Base-by-base conservation (phyloP, 2,888 invertebrate genomes). In the Oasisia sp. region DNA sequence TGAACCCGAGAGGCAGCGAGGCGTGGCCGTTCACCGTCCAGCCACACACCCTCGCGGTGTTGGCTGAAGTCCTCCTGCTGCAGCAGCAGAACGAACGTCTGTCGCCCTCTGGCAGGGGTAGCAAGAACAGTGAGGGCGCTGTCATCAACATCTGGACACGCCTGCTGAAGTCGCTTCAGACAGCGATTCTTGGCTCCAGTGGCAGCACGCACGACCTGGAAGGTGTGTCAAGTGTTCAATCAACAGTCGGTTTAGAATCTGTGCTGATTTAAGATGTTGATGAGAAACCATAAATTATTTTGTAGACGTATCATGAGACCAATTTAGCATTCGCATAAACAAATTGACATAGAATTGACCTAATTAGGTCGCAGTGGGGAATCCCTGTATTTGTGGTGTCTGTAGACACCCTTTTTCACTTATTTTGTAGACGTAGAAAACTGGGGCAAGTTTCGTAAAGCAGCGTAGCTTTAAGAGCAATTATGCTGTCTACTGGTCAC, bases 121-220 rank as follows among this genome's bases (percentile, higher is more conserved):
- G 50, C 32, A 89, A 38, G 90, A 96, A 96, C 94, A 98, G 98
- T 94, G 99, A 99, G 97, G 98, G 98, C 56, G 98, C 98, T 45
- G 98, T 99, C 94, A 97, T 99, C 89, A 98, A 98, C 92, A 98
- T 99, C 96, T 99, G 99, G 98, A 98, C 98, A 96, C 97, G 98
- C 95, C 97, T 99, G 32, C 97, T 99, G 14, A 98, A 98, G 95
- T 98, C 99, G 0, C 97, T 99, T 92, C 74, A 74, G 74, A 74
- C 74, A 3, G 74, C 74, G 27, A 74, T 74, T 19, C 74, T 74
- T 74, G 74, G 74, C 27, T 74, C 27, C n/a, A n/a, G 74, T n/a
- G n/a, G n/a, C 74, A 74, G 74, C 27, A 98, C 98, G 8, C 98
- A 98, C 95, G 94, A 94, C 32, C 94, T 94, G 94, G 95, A 95